Evolutionary conservation across 2,888 invertebrate genomes (phyloP).

Genomic region (Diarsia brunnea): DNA sequence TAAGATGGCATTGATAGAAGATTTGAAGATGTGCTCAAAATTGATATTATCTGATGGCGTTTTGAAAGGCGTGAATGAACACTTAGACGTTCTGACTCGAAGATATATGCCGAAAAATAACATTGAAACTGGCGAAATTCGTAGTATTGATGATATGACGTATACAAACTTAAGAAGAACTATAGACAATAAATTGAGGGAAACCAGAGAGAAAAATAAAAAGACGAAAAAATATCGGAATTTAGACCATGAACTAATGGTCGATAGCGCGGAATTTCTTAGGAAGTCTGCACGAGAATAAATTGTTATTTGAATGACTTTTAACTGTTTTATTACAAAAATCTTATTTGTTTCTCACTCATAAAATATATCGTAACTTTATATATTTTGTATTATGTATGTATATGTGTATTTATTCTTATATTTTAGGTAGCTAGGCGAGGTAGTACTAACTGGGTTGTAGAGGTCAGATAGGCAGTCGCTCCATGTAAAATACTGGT

Average conservation of each 20-base stretch:
- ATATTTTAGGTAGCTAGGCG: too few species aligned
- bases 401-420: too few species aligned
- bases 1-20: neutral
- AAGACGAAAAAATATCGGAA: neutral
- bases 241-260: neutral
- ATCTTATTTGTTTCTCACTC: neutral
- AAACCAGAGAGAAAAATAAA: neutral
- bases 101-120: neutral
- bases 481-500: too few species aligned
- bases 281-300: neutral
- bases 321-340: neutral
- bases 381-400: too few species aligned
- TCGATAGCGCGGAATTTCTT: conserved; percentile 10
- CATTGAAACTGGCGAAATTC: neutral
- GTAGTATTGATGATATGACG: neutral
- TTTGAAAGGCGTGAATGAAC: neutral
- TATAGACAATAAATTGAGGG: conserved; percentile 19
- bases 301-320: neutral
- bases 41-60: neutral
- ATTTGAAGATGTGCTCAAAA: conserved; percentile 4
- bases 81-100: neutral
- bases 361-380: neutral
- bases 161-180: neutral
- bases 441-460: too few species aligned
- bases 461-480: too few species aligned